A percentile compares a stretch with the other conserved stretches of the same genome.
phyloP scores from a whole-genome alignment of 2,797 vertebrate genomes.

The Cheirogaleus major region DNA sequence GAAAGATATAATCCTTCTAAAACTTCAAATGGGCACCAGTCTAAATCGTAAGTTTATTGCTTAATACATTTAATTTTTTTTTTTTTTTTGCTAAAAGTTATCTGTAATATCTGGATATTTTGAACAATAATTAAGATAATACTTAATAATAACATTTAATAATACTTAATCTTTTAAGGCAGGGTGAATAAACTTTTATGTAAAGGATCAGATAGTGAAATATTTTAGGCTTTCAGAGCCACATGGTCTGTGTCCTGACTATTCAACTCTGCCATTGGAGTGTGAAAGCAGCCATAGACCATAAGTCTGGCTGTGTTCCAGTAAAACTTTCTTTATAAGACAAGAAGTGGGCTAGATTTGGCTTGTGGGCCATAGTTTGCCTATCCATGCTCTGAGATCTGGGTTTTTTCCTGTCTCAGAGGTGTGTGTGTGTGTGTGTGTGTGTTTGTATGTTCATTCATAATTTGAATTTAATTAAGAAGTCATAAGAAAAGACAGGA shows the following conservation, averaged over 20 bases:
- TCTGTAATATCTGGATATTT: conserved; percentile 3
- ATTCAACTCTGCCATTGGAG: neutral
- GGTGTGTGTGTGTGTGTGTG: neutral
- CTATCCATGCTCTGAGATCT: neutral
- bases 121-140: conserved; percentile 13
- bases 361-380: neutral
- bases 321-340: neutral
- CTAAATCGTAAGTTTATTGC: conserved; percentile 91
- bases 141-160: too few relatives aligned
- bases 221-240: neutral
- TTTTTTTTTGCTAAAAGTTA: conserved; percentile 21
- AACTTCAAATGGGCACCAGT: conserved; percentile 92
- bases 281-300: neutral
- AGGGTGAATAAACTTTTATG: neutral
- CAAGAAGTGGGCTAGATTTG: neutral
- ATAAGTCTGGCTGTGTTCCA: neutral
- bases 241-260: neutral
- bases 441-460: neutral
- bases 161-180: conserved; percentile 26
- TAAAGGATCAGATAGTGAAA: conserved; percentile 24
- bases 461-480: conserved; percentile 40
- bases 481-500: neutral
- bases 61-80: conserved; percentile 42
- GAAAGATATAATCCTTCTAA: conserved; percentile 94
- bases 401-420: neutral